Percentiles rank a stretch among this genome's conserved stretches.
phyloP scores from a whole-genome alignment of 2,888 invertebrate genomes.

The Aphidoletes aphidimyza region DNA sequence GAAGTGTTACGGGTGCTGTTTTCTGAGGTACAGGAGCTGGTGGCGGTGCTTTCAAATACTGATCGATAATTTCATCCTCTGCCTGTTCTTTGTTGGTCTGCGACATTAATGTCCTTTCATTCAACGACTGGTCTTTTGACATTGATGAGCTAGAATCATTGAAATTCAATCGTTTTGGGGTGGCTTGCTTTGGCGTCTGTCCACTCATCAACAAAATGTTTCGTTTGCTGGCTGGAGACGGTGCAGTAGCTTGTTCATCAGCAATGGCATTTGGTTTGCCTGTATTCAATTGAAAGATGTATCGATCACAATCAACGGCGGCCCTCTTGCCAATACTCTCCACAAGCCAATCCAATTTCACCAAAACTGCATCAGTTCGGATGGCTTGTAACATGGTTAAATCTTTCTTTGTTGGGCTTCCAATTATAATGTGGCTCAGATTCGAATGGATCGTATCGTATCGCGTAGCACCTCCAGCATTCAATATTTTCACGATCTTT shows the following conservation, averaged over 20 bases:
- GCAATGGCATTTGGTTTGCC: neutral
- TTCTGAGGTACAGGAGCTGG: neutral
- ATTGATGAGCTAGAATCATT: neutral
- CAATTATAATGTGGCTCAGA: conserved; percentile 83
- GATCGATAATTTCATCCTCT: conserved; percentile 68
- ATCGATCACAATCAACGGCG: conserved; percentile 70
- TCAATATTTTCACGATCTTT: conserved; percentile 76
- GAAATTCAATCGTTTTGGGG: conserved; percentile 57
- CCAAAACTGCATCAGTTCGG: conserved; percentile 68
- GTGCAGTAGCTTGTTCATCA: conserved; percentile 63
- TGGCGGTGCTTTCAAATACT: conserved; percentile 57
- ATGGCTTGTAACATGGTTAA: conserved; percentile 59
- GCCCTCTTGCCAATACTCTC: conserved; percentile 74
- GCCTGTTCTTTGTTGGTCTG: neutral
- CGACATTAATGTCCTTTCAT: neutral
- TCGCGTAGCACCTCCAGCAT: conserved; percentile 84
- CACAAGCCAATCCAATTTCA: conserved; percentile 80
- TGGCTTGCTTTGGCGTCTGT: conserved; percentile 65
- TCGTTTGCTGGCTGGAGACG: conserved; percentile 74
- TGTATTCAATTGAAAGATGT: conserved; percentile 58
- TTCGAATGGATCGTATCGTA: conserved; percentile 80
- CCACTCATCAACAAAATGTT: conserved; percentile 65
- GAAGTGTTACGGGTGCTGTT: neutral
- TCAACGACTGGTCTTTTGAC: neutral
- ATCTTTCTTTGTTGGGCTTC: conserved; percentile 70